Base-by-base conservation (phyloP, 2,797 vertebrate genomes). In the Sebastes oblongus region DNA sequence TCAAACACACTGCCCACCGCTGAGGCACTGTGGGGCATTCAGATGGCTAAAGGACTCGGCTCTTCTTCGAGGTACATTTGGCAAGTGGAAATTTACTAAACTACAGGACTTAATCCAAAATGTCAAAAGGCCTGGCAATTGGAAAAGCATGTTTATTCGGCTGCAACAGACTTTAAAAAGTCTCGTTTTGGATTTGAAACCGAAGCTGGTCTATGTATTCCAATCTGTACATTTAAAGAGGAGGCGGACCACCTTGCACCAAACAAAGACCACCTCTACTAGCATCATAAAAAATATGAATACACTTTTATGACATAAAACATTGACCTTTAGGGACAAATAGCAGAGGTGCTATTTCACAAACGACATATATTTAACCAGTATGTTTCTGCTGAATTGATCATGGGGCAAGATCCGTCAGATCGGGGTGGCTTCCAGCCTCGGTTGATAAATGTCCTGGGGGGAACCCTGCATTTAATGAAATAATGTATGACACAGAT, bases 1-100 rank as follows among this genome's bases (percentile, higher is more conserved):
- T 94, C 85, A 74, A 85, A 89, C 85, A 92, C 91, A 78, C 84
- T 12, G 36, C 7, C 80, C 78, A n/a, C 27, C 20, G 34, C 65
- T 30, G 75, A 82, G 76, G 69, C 59, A 73, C 76, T n/a, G 29
- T 22, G 32, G 66, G 56, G 54, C 76, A 79, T 69, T 79, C 52
- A 34, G 55, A 75, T 70, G 32, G 61, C 39, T 7, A 7, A 7
- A 73, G 66, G 52, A 79, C 46, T 78, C 20, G 2, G 62, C 34
- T 82, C 68, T 66, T 67, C 68, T 67, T 80, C 30, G 29, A 69
- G n/a, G 70, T 61, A 55, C 59, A 78, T 75, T 75, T 81, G 22
- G 2, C 29, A 79, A 61, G 24, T 54, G 10, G 81, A 76, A 67
- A 56, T 16, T 27, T n/a, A 67, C 13, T 18, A 22, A 3, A 3